Percentiles rank a stretch among this genome's conserved stretches.
Evolutionary conservation across 2,113 vertebrate species (phyloP).

Genomic region (Microtus ochrogaster): DNA sequence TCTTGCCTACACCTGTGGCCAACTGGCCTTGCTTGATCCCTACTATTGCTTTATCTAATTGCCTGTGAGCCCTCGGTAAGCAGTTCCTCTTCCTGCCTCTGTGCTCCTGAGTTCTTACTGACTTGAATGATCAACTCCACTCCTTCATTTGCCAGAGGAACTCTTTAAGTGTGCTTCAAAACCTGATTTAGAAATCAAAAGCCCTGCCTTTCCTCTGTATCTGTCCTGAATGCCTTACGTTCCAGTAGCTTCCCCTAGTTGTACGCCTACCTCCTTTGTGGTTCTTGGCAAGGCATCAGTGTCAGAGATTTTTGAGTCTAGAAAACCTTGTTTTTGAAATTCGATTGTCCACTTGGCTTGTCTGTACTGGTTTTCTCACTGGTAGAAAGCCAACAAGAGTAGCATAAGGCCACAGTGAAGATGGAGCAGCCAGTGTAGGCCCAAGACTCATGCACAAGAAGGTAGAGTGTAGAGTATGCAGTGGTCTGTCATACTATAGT

Average conservation of each 20-base stretch:
- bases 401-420: not conserved
- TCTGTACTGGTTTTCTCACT: not conserved
- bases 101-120: not conserved
- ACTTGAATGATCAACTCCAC: not conserved
- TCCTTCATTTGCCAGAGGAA: not conserved
- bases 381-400: not conserved
- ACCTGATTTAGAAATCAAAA: not conserved
- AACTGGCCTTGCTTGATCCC: not conserved
- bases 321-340: not conserved
- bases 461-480: not conserved
- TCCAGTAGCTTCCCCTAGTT: not conserved
- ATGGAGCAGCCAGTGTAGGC: not conserved
- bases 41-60: not conserved
- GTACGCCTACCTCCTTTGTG: not conserved
- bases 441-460: fast-evolving
- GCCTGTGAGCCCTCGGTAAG: not conserved
- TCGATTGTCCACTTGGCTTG: not conserved
- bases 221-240: not conserved
- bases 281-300: not conserved
- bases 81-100: not conserved
- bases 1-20: not conserved
- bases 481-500: not conserved
- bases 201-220: not conserved
- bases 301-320: not conserved
- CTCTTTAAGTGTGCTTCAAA: not conserved